Percentiles rank a stretch among this genome's conserved stretches.
Conservation (phyloP, 2,797 vertebrate genomes). For the Acridotheres tristis region DNA sequence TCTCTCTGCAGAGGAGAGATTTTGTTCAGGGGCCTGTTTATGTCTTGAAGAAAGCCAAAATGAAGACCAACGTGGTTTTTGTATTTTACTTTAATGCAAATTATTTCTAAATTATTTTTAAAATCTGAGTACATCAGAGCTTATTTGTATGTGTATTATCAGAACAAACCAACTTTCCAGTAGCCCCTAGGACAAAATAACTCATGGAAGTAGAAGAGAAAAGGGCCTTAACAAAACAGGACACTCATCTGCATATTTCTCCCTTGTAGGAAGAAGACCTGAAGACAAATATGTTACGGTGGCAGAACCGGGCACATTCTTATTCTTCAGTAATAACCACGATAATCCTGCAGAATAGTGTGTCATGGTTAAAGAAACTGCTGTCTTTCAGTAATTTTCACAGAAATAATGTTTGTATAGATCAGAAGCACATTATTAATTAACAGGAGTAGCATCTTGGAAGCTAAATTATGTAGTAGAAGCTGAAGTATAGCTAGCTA, state of each 20-base stretch:
- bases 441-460: neutral
- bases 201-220: constrained; percentile 3
- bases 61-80: neutral
- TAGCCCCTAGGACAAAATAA: neutral
- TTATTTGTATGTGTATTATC: neutral
- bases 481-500: neutral
- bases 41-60: neutral
- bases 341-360: neutral
- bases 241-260: constrained; percentile 30
- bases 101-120: neutral
- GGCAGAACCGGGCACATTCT: neutral
- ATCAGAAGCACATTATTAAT: constrained; percentile 29
- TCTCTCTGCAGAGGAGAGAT: neutral
- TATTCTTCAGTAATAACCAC: neutral
- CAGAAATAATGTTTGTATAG: constrained; percentile 8
- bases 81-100: neutral
- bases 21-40: neutral
- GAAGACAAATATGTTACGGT: neutral
- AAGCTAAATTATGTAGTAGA: neutral
- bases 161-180: neutral
- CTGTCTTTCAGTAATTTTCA: constrained; percentile 5
- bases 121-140: neutral
- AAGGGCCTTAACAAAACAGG: neutral
- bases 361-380: neutral
- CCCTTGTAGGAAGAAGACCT: neutral